These are phyloP conservation scores for Sisor rabdophorus DNA, from an alignment of 2,113 vertebrate species.

Conservation along the genomic window DNA sequence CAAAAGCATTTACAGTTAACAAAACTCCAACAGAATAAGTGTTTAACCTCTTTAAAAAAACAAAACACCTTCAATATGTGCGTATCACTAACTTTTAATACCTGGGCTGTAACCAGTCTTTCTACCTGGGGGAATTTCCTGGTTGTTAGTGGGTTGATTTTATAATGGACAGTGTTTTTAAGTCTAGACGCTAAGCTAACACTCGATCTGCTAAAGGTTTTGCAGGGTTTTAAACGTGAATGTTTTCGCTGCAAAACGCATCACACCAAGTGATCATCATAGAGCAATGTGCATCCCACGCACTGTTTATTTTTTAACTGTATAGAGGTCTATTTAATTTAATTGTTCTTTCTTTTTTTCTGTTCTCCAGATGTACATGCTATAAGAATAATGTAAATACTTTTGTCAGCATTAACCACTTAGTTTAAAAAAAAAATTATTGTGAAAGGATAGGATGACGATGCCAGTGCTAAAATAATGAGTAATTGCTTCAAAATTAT, in stretches of 20 bases:
- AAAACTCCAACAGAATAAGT: neutral
- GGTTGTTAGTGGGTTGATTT: slow-evolving; percentile 14
- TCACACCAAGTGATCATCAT: neutral
- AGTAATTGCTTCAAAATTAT: neutral
- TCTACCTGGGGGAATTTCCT: slow-evolving; percentile 5
- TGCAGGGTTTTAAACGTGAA: slow-evolving; percentile 20
- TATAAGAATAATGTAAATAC: slow-evolving; percentile 31
- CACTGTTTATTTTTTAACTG: slow-evolving; percentile 22
- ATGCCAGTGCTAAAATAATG: neutral
- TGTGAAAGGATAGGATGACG: neutral
- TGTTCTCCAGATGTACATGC: slow-evolving; percentile 16
- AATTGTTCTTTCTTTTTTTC: neutral
- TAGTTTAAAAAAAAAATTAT: neutral
- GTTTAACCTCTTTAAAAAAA: neutral
- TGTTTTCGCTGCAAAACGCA: slow-evolving; percentile 5
- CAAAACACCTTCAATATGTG: neutral
- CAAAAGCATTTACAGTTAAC: slow-evolving; percentile 1
- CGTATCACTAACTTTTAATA: slow-evolving; percentile 11
- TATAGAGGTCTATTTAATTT: slow-evolving; percentile 32
- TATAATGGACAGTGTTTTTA: slow-evolving; percentile 14
- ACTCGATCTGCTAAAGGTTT: neutral
- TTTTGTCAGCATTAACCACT: slow-evolving; percentile 1
- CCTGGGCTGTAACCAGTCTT: slow-evolving; percentile 9
- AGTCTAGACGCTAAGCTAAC: slow-evolving; percentile 30
- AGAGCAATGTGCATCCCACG: neutral